Evolutionary conservation across 2,113 vertebrate species (phyloP).

Genomic region (Tursiops truncatus): DNA sequence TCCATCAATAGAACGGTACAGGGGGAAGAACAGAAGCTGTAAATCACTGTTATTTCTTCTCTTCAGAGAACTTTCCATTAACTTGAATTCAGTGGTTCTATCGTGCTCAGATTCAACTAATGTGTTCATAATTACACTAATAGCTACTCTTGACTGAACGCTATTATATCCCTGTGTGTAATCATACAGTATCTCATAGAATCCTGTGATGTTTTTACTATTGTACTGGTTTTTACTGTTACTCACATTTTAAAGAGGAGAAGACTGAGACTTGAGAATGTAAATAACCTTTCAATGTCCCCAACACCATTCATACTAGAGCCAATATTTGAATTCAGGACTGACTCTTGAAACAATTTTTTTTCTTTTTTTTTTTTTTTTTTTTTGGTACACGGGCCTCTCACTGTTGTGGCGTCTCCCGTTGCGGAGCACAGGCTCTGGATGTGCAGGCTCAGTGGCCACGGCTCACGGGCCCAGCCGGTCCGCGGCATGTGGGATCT

Average conservation of each 20-base stretch:
- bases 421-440: too few relatives aligned
- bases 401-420: too few relatives aligned
- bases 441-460: too few relatives aligned
- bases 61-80: conserved; percentile 52
- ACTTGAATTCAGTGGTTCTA: conserved; percentile 40
- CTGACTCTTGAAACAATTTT: background rate
- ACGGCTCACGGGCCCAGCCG: too few relatives aligned
- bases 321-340: background rate
- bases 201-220: background rate
- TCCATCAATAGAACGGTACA: conserved; percentile 56
- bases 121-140: background rate
- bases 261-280: background rate
- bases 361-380: too few relatives aligned
- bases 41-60: conserved; percentile 64
- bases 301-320: background rate
- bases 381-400: too few relatives aligned
- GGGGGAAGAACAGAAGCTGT: conserved; percentile 43
- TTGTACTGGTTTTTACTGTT: background rate
- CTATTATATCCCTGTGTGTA: background rate
- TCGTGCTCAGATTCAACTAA: background rate
- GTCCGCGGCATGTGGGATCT: too few relatives aligned
- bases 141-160: background rate
- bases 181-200: background rate
- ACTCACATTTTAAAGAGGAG: background rate
- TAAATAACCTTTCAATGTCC: background rate